Base-by-base conservation (phyloP, 2,113 vertebrate genomes). In the Chionodraco myersi region DNA sequence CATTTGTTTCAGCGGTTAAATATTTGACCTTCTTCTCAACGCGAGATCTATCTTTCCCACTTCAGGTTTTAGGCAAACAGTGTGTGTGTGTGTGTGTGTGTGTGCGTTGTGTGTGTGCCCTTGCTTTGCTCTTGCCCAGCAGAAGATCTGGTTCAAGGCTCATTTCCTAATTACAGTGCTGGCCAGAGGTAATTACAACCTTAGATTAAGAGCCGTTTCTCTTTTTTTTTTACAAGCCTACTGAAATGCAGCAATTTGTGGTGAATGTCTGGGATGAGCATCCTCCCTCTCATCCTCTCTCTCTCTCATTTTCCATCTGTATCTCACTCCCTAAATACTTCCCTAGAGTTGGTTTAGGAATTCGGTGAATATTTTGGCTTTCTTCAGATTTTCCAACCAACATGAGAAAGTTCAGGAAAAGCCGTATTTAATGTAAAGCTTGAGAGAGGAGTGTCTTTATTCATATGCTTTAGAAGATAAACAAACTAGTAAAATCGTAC, bases 151-250 rank as follows among this genome's bases (percentile, higher is more conserved):
- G 84, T 93, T 93, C 79, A 90, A 89, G 89, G 80, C 88, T 94
- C 90, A 93, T 94, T 94, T 93, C 87, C 90, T 93, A 93, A 94
- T 95, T 91, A 94, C 92, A 94, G 89, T 84, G 84, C 89, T 88
- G 92, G 83, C 89, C 89, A 85, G 85, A 91, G 89, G 91, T 94
- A 95, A 95, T 96, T 95, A 95, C 90, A 95, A 91, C 92, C 88
- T 92, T 78, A 90, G 87, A 94, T 95, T 93, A 94, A 88, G 92
- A 90, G 90, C 67, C 34, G n/a, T 90, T 93, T 92, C 83, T 91
- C 86, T 89, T 65, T 30, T 84, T 74, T 79, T 93, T 94, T 91
- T 84, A 92, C 78, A 45, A 77, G 66, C 88, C 80, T 87, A 85
- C 89, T 91, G 77, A 93, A 94, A 93, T 79, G 80, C 89, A 84